These are phyloP conservation scores for Echeneis naucrates DNA, from an alignment of 2,797 vertebrate species.

Conservation along the genomic window DNA sequence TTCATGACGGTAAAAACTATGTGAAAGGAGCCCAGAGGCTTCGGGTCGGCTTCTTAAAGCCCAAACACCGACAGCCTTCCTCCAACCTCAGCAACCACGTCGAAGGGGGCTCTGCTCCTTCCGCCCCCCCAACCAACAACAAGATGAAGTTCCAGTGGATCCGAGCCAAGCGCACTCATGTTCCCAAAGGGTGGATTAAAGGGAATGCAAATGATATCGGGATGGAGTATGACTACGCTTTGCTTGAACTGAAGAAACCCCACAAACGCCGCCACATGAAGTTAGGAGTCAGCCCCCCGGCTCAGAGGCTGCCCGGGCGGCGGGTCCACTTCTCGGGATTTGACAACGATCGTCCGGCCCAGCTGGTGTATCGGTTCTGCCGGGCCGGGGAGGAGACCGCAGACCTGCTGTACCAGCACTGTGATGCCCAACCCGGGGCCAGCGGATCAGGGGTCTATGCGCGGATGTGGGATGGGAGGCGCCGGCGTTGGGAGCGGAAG, in stretches of 20 bases:
- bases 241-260: conserved; percentile 95
- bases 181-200: conserved; percentile 99
- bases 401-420: conserved; percentile 96
- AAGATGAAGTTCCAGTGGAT: conserved; percentile 99
- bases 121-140: conserved; percentile 69
- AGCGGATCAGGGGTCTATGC: conserved; percentile 97
- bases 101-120: conserved; percentile 45
- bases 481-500: conserved; percentile 93
- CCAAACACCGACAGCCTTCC: conserved; percentile 85
- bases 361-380: conserved; percentile 97
- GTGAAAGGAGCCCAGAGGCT: conserved; percentile 98
- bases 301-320: conserved; percentile 88
- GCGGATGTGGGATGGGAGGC: conserved; percentile 94
- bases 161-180: conserved; percentile 94
- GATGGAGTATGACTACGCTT: conserved; percentile 99
- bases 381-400: conserved; percentile 92
- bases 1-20: conserved; percentile 96
- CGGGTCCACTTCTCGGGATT: conserved; percentile 98
- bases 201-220: conserved; percentile 96
- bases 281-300: conserved; percentile 92
- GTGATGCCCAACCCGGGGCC: conserved; percentile 95
- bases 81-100: conserved; percentile 80
- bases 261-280: conserved; percentile 97
- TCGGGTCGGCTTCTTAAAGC: conserved; percentile 93
- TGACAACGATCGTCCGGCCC: conserved; percentile 92